These are phyloP conservation scores for Drosophila carrolli DNA, from an alignment of 1,140 invertebrate species.

Conservation along the genomic window DNA sequence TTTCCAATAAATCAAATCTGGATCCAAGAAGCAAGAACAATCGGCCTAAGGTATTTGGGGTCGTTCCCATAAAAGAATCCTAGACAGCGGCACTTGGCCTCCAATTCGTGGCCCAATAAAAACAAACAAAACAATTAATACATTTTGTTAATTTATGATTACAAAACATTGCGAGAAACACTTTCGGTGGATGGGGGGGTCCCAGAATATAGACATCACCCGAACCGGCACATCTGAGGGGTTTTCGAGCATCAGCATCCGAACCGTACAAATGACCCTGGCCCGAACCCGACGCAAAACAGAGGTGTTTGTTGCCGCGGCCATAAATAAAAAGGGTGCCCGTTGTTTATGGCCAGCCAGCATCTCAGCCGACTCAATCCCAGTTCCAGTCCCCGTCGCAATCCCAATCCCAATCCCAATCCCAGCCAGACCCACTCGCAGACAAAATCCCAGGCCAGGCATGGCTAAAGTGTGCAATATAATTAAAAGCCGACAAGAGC, in stretches of 20 bases:
- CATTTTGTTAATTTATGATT: conserved; percentile 84
- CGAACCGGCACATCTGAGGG: conserved; percentile 53
- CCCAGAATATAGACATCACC: conserved; percentile 78
- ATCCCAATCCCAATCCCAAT: background rate
- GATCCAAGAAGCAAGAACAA: conserved; percentile 37
- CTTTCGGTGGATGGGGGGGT: conserved; percentile 52
- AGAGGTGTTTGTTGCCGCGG: conserved; percentile 80
- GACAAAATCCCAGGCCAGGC: conserved; percentile 59
- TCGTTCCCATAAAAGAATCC: conserved; percentile 33
- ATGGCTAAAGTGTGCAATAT: conserved; percentile 84
- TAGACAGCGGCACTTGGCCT: conserved; percentile 67
- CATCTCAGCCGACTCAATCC: conserved; percentile 30
- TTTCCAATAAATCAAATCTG: conserved; percentile 37
- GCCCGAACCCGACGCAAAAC: conserved; percentile 62
- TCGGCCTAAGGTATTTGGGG: conserved; percentile 14
- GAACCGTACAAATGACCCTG: conserved; percentile 35
- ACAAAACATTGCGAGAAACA: conserved; percentile 81
- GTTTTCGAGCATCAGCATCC: conserved; percentile 25
- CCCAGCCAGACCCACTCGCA: conserved; percentile 34
- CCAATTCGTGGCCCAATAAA: conserved; percentile 77
- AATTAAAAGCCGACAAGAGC: conserved; percentile 83
- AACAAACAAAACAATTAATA: conserved; percentile 84
- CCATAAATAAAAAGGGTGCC: conserved; percentile 82
- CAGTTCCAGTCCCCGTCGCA: conserved; percentile 7
- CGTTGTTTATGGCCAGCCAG: conserved; percentile 73